These are phyloP conservation scores for Aphelenchoides avenae DNA, from an alignment of 1,140 invertebrate genomes.

Conservation along the genomic window DNA sequence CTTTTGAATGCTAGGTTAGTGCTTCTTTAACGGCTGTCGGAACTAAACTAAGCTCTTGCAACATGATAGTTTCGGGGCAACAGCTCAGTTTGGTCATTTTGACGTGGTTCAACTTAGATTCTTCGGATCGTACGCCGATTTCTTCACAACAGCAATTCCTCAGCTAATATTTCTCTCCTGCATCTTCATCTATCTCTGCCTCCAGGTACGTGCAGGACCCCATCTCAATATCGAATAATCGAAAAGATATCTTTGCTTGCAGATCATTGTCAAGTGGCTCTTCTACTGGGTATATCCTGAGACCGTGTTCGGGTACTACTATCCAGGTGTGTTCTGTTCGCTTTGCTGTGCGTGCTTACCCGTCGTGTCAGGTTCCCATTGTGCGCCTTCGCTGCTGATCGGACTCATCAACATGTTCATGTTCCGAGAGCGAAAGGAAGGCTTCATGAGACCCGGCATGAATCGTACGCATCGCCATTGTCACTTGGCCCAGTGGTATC, in stretches of 20 bases:
- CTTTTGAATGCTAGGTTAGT: constrained; percentile 77
- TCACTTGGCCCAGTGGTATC: constrained; percentile 55
- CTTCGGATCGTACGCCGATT: constrained; percentile 62
- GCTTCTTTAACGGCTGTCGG: neutral
- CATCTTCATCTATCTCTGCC: constrained; percentile 82
- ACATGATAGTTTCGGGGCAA: neutral
- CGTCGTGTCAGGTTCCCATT: constrained; percentile 54
- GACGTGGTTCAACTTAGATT: constrained; percentile 64
- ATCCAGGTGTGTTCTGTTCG: constrained; percentile 55
- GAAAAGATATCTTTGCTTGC: constrained; percentile 76
- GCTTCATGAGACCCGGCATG: constrained; percentile 43
- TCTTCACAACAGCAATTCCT: constrained; percentile 84
- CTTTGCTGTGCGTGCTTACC: neutral
- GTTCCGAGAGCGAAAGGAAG: constrained; percentile 56
- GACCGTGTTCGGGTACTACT: constrained; percentile 42
- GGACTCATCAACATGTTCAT: constrained; percentile 69
- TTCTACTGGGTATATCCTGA: constrained; percentile 66
- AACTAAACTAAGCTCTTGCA: neutral
- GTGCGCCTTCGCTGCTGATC: constrained; percentile 68
- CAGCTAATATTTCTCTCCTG: constrained; percentile 81
- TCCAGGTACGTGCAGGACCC: no score
- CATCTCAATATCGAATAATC: no score
- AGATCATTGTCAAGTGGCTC: constrained; percentile 84
- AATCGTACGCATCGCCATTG: constrained; percentile 36
- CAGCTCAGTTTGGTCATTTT: constrained; percentile 14